A percentile compares a stretch with the other conserved stretches of the same genome.
Conservation (phyloP, 1,140 invertebrate genomes). For the Drosophila malerkotliana region DNA sequence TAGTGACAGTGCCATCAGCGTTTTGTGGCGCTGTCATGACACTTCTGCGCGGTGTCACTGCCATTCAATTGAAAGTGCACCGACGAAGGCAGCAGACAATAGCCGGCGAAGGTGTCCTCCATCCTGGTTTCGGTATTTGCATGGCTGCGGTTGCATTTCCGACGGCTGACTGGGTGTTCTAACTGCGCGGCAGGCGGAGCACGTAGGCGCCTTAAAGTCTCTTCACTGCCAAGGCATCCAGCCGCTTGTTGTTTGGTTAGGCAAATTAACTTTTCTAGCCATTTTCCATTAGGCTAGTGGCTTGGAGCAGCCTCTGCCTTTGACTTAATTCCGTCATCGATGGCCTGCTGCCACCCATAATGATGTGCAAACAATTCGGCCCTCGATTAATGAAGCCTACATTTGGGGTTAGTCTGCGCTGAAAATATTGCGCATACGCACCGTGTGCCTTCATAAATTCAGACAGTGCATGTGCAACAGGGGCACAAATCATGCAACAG, state of each 20-base stretch:
- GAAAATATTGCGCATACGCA: slow-evolving; percentile 40
- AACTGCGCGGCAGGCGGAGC: slow-evolving; percentile 33
- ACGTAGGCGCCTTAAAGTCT: slow-evolving; percentile 36
- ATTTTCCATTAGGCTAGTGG: slow-evolving; percentile 54
- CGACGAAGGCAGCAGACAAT: not conserved
- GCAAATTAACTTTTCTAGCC: slow-evolving; percentile 53
- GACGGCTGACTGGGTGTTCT: slow-evolving; percentile 2
- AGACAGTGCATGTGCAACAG: slow-evolving; percentile 48
- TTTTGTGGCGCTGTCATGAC: slow-evolving; percentile 39
- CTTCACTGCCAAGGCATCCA: not conserved
- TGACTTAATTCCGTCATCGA: slow-evolving; percentile 25
- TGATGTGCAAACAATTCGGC: slow-evolving; percentile 54
- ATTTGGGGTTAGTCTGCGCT: not conserved
- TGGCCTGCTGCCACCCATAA: slow-evolving; percentile 48
- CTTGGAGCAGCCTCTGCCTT: slow-evolving; percentile 8
- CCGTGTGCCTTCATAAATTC: slow-evolving; percentile 57
- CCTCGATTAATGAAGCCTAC: slow-evolving; percentile 40
- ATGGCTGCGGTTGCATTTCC: slow-evolving; percentile 50
- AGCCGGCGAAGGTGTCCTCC: slow-evolving; percentile 1
- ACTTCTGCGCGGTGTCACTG: slow-evolving; percentile 6
- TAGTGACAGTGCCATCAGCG: slow-evolving; percentile 29
- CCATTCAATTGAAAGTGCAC: slow-evolving; percentile 47
- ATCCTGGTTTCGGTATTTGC: slow-evolving; percentile 16
- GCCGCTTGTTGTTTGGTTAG: slow-evolving; percentile 55
- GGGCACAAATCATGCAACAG: slow-evolving; percentile 77